Evolutionary conservation across 37 sponge, comb jelly and placozoan genomes (phyloP).

Genomic region (Lycopodina hypogea): DNA sequence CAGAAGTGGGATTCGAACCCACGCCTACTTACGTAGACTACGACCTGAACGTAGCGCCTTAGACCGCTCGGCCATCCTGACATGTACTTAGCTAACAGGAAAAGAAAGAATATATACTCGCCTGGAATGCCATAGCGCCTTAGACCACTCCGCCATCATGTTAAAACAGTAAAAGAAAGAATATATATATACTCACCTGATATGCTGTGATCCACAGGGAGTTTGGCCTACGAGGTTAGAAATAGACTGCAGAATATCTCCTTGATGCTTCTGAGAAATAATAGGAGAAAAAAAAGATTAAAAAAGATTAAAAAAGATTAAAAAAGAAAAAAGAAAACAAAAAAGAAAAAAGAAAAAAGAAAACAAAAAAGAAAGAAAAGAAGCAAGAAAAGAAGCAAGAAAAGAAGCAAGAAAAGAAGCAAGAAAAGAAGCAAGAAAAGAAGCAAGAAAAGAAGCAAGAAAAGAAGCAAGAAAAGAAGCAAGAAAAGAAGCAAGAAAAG

Average conservation of each 20-base stretch:
- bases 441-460: too few species aligned
- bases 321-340: too few species aligned
- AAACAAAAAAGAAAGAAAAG: too few species aligned
- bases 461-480: too few species aligned
- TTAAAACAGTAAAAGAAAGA: slow-evolving; percentile 9
- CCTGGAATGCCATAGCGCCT: slow-evolving; percentile 69
- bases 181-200: slow-evolving; percentile 18
- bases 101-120: not conserved
- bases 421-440: too few species aligned
- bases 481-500: too few species aligned
- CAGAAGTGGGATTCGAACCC: slow-evolving; percentile 98
- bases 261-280: slow-evolving; percentile 22
- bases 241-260: slow-evolving; percentile 19
- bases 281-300: too few species aligned
- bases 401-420: not conserved
- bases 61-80: slow-evolving; percentile 97
- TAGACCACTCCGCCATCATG: slow-evolving; percentile 96
- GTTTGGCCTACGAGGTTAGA: slow-evolving; percentile 4
- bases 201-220: not conserved
- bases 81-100: not conserved
- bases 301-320: too few species aligned
- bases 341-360: too few species aligned
- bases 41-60: slow-evolving; percentile 98
- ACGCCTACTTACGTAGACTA: slow-evolving; percentile 94
- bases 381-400: not conserved